Percentiles rank a stretch among this genome's conserved stretches.
Conservation (phyloP, 1,140 invertebrate genomes). For the Heliconius hermathena region DNA sequence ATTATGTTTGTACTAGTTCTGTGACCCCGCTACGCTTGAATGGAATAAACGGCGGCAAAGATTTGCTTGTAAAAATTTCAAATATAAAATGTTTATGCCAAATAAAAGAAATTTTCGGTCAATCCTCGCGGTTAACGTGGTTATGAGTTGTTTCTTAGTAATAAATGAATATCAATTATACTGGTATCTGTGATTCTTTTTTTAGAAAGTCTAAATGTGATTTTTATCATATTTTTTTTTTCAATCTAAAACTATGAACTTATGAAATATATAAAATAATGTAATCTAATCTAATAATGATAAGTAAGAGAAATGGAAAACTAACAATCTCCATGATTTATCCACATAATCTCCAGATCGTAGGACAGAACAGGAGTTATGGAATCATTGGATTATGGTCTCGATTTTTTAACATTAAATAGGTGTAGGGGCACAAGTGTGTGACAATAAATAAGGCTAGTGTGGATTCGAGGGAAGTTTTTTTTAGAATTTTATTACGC, state of each 20-base stretch:
- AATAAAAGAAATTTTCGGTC: constrained; percentile 39
- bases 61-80: constrained; percentile 54
- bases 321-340: too few species aligned
- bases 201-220: not conserved
- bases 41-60: constrained; percentile 61
- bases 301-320: too few species aligned
- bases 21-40: constrained; percentile 74
- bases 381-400: not conserved
- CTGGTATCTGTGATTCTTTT: not conserved
- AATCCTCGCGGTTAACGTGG: constrained; percentile 30
- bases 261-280: too few species aligned
- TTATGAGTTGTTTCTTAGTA: constrained; percentile 2
- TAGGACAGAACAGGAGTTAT: not conserved
- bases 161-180: constrained; percentile 16
- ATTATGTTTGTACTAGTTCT: constrained; percentile 77
- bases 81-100: constrained; percentile 50
- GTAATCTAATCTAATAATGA: too few species aligned
- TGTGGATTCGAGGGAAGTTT: too few species aligned
- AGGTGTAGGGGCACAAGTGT: too few species aligned
- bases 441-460: too few species aligned
- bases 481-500: too few species aligned
- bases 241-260: too few species aligned
- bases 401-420: not conserved
- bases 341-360: not conserved
- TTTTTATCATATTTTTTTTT: too few species aligned